These are phyloP conservation scores for Dasysyrphus albostriatus DNA, from an alignment of 2,888 invertebrate genomes.

Conservation along the genomic window DNA sequence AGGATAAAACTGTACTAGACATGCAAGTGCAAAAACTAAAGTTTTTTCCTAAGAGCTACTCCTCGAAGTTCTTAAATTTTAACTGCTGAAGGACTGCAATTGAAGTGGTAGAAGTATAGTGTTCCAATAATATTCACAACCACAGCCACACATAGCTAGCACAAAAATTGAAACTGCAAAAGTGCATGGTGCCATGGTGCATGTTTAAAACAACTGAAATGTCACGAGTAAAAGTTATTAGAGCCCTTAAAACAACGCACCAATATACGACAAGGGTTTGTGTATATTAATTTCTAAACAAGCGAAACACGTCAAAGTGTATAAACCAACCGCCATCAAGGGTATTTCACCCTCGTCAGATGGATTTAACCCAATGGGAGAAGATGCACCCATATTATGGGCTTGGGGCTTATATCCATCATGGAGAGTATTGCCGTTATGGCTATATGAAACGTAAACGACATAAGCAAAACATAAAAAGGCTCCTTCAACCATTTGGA, in stretches of 20 bases:
- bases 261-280: constrained; percentile 23
- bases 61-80: constrained; percentile 71
- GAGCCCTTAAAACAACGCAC: constrained; percentile 65
- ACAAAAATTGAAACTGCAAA: constrained; percentile 5
- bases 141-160: background rate
- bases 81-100: constrained; percentile 51
- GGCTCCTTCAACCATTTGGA: constrained; percentile 47
- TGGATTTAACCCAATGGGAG: constrained; percentile 53
- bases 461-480: constrained; percentile 16
- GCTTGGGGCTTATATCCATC: constrained; percentile 34
- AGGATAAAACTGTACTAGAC: constrained; percentile 28
- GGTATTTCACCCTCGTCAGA: constrained; percentile 62
- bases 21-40: constrained; percentile 56
- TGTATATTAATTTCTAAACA: constrained; percentile 20
- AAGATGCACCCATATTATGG: constrained; percentile 31
- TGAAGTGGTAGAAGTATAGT: constrained; percentile 17
- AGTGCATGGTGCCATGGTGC: constrained; percentile 58
- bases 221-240: constrained; percentile 74
- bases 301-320: constrained; percentile 52
- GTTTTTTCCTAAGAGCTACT: constrained; percentile 67
- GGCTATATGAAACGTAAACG: constrained; percentile 34
- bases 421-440: constrained; percentile 50
- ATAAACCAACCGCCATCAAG: constrained; percentile 42
- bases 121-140: constrained; percentile 3
- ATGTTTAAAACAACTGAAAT: constrained; percentile 70